phyloP scores from a whole-genome alignment of 2,113 vertebrate species.

The Xenopus borealis region DNA sequence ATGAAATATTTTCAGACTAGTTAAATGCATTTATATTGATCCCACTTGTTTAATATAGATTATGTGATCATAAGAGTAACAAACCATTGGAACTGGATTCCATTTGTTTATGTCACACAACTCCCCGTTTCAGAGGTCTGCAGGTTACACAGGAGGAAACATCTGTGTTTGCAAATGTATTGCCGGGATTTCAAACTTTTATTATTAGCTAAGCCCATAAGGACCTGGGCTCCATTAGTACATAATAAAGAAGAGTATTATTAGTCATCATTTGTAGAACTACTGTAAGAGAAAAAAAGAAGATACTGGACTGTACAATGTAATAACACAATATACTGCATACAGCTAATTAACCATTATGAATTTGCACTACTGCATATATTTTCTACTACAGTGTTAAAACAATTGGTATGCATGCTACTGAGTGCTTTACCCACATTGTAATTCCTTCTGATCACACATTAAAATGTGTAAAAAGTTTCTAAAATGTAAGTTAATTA shows the following conservation, averaged over 20 bases:
- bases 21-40: constrained; percentile 67
- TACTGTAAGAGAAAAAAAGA: too few relatives aligned
- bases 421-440: too few relatives aligned
- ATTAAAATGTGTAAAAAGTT: too few relatives aligned
- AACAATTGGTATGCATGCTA: too few relatives aligned
- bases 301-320: too few relatives aligned
- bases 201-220: constrained; percentile 72
- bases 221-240: neutral
- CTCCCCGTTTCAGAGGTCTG: constrained; percentile 48
- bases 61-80: constrained; percentile 57
- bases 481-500: too few relatives aligned
- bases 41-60: constrained; percentile 51
- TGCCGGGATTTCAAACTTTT: constrained; percentile 53
- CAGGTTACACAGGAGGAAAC: constrained; percentile 52
- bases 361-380: too few relatives aligned
- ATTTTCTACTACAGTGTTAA: too few relatives aligned
- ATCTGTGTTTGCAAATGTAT: constrained; percentile 55
- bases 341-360: too few relatives aligned
- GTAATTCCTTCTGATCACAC: too few relatives aligned
- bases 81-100: constrained; percentile 54
- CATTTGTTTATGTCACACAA: constrained; percentile 52
- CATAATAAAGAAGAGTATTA: constrained; percentile 45
- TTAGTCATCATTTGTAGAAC: constrained; percentile 41
- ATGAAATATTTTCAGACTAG: constrained; percentile 52
- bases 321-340: too few relatives aligned